Evolutionary conservation across 2,113 vertebrate genomes (phyloP).

Genomic region (Ancistrus triradiatus): DNA sequence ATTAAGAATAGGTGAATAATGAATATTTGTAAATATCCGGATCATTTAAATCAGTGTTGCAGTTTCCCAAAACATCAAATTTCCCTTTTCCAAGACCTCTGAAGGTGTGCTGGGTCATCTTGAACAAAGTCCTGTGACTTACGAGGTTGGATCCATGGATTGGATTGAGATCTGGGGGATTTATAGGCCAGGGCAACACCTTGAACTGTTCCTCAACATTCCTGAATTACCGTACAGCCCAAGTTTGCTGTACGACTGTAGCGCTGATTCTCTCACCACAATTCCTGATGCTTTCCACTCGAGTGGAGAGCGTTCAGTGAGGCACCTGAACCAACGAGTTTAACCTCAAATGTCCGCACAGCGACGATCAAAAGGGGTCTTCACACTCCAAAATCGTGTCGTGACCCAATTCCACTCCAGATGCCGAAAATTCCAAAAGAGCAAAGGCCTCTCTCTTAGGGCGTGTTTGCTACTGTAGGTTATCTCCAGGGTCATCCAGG

Average conservation of each 20-base stretch:
- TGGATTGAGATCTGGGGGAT: too few species aligned
- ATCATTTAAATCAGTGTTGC: too few species aligned
- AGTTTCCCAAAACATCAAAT: too few species aligned
- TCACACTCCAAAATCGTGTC: conserved; percentile 18
- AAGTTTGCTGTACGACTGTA: conserved; percentile 8
- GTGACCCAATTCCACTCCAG: conserved; percentile 28
- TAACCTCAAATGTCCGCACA: background rate
- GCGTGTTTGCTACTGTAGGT: conserved; percentile 17
- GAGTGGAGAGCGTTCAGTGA: conserved; percentile 6
- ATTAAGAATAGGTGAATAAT: too few species aligned
- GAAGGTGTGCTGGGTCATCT: too few species aligned
- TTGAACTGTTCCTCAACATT: too few species aligned
- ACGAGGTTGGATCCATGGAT: too few species aligned
- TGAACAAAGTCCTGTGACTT: too few species aligned
- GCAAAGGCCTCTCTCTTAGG: conserved; percentile 6
- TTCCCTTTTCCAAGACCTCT: too few species aligned
- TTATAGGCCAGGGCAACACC: too few species aligned
- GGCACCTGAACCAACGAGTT: background rate
- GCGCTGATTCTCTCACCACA: conserved; percentile 19
- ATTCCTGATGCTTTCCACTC: conserved; percentile 15
- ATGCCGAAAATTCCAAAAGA: background rate
- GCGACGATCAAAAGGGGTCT: conserved; percentile 19
- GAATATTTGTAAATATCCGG: too few species aligned
- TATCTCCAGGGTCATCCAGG: conserved; percentile 26
- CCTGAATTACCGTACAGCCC: too few species aligned